These are phyloP conservation scores for Drosophila suboccidentalis DNA, from an alignment of 2,888 invertebrate species.

Conservation along the genomic window DNA sequence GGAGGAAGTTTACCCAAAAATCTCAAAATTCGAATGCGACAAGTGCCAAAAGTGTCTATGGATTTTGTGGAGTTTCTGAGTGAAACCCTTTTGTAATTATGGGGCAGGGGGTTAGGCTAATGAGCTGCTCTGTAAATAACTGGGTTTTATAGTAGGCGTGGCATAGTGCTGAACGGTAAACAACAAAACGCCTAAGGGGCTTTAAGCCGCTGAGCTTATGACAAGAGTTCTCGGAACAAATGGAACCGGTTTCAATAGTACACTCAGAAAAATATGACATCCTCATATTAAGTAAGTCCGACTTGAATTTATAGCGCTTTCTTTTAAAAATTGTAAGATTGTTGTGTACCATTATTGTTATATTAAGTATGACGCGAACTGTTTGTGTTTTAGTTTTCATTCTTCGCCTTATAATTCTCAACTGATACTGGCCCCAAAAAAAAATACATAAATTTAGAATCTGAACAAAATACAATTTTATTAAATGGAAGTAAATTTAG, in stretches of 20 bases:
- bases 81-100: conserved; percentile 34
- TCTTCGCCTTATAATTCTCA: no score
- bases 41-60: conserved; percentile 28
- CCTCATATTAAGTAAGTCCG: no score
- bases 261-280: no score
- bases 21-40: conserved; percentile 67
- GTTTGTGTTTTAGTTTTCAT: no score
- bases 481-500: no score
- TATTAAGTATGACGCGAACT: no score
- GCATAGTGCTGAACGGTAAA: conserved; percentile 46
- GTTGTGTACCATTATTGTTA: no score
- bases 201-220: conserved; percentile 22
- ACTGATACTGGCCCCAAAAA: no score
- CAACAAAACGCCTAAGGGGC: conserved; percentile 14
- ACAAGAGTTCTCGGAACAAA: conserved; percentile 13
- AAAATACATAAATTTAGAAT: no score
- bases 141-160: conserved; percentile 38
- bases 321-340: no score
- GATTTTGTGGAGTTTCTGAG: conserved; percentile 3
- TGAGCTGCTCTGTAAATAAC: conserved; percentile 66
- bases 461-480: no score
- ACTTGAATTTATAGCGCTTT: no score
- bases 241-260: conserved; percentile 2
- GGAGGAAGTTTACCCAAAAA: conserved; percentile 30
- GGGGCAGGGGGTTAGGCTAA: conserved; percentile 41